Conservation (phyloP, 1,140 invertebrate species). For the Pectinophora gossypiella region DNA sequence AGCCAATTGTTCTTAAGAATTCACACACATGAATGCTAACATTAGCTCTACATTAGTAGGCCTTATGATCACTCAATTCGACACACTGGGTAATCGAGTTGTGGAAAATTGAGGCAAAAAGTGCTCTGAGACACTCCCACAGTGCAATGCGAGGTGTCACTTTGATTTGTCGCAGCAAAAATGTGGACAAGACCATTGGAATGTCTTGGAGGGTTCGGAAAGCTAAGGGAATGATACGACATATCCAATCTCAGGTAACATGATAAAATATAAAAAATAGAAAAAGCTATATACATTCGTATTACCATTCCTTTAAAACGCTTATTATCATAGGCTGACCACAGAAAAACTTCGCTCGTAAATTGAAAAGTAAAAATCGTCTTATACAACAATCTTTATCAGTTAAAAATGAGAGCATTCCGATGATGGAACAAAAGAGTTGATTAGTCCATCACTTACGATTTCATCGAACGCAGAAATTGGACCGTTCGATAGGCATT, state of each 20-base stretch:
- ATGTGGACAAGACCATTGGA: not conserved
- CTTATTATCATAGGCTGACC: too few relatives aligned
- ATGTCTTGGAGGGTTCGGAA: too few relatives aligned
- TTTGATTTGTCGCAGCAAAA: not conserved
- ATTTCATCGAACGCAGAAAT: conserved; percentile 44
- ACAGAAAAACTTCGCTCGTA: too few relatives aligned
- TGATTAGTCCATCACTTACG: conserved; percentile 43
- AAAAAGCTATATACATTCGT: too few relatives aligned
- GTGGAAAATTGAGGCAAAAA: not conserved
- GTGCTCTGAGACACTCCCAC: not conserved
- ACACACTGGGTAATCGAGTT: conserved; percentile 8
- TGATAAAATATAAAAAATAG: too few relatives aligned
- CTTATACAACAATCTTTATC: too few relatives aligned
- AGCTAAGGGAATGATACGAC: too few relatives aligned
- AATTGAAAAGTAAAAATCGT: too few relatives aligned
- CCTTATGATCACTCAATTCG: conserved; percentile 42
- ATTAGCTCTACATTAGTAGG: conserved; percentile 33
- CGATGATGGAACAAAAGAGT: conserved; percentile 4
- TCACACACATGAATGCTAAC: conserved; percentile 64
- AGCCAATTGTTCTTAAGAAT: conserved; percentile 55
- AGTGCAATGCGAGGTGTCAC: not conserved
- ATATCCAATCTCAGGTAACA: too few relatives aligned
- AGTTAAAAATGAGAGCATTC: too few relatives aligned
- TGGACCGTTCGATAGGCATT: conserved; percentile 38
- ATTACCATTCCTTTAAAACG: too few relatives aligned